Conservation (phyloP, 2,113 vertebrate species). For the Catharus fuscescens region DNA sequence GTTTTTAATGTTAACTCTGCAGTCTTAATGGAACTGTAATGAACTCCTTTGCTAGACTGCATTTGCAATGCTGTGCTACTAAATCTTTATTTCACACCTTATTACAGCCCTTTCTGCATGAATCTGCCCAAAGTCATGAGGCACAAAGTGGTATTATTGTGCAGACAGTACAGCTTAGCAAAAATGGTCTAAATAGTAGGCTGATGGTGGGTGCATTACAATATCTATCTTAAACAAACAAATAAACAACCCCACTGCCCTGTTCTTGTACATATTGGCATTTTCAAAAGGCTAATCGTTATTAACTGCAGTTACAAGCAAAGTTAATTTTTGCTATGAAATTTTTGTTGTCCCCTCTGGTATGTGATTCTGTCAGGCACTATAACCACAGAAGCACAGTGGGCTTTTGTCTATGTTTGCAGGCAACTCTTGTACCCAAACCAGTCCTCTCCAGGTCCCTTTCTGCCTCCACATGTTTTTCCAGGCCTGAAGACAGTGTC, state of each 20-base stretch:
- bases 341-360: neutral
- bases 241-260: neutral
- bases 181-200: neutral
- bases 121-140: conserved; percentile 14
- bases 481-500: neutral
- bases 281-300: neutral
- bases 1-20: conserved; percentile 18
- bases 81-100: conserved; percentile 63
- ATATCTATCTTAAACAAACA: neutral
- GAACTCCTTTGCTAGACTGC: conserved; percentile 41
- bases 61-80: conserved; percentile 23
- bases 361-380: neutral
- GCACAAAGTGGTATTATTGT: neutral
- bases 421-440: neutral
- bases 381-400: neutral
- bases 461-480: neutral
- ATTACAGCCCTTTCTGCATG: conserved; percentile 22
- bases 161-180: neutral
- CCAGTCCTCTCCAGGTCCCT: neutral
- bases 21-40: conserved; percentile 50
- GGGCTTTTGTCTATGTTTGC: neutral
- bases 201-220: neutral
- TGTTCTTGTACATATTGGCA: neutral
- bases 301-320: neutral
- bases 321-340: neutral